phyloP scores from a whole-genome alignment of 1,140 invertebrate species.

The Uloborus diversus region DNA sequence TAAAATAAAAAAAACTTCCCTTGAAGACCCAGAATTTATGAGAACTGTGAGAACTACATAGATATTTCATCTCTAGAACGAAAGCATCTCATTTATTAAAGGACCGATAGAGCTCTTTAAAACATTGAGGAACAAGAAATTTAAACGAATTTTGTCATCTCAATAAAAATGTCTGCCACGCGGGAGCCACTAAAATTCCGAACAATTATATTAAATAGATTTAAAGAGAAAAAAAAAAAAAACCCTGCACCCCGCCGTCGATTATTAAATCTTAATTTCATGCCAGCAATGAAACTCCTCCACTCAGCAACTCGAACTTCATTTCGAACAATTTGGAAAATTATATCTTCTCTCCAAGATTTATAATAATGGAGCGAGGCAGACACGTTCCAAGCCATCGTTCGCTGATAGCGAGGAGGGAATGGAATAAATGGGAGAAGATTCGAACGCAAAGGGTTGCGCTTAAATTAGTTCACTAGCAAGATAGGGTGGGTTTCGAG shows the following conservation, averaged over 20 bases:
- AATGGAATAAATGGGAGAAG: conserved; percentile 6
- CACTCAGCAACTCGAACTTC: conserved; percentile 29
- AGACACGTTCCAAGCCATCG: conserved; percentile 19
- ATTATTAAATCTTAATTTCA: conserved; percentile 50
- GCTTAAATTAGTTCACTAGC: conserved; percentile 26
- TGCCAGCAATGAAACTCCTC: conserved; percentile 34
- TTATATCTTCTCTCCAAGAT: conserved; percentile 37
- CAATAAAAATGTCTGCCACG: too few species aligned
- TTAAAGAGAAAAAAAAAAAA: too few species aligned
- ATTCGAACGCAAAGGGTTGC: conserved; percentile 13
- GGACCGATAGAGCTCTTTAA: background rate
- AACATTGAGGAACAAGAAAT: background rate
- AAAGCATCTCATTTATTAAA: too few species aligned
- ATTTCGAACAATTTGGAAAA: conserved; percentile 51
- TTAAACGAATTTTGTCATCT: too few species aligned
- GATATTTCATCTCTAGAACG: too few species aligned
- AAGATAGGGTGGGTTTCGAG: background rate
- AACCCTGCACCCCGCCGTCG: too few species aligned
- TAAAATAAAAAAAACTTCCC: too few species aligned
- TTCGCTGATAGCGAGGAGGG: conserved; percentile 21
- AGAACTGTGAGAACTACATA: too few species aligned
- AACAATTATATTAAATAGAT: too few species aligned
- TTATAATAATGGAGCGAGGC: conserved; percentile 38
- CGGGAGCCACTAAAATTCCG: too few species aligned
- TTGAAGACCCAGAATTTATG: too few species aligned